phyloP scores from a whole-genome alignment of 2,888 invertebrate species.

The Epinotia brunnichana region DNA sequence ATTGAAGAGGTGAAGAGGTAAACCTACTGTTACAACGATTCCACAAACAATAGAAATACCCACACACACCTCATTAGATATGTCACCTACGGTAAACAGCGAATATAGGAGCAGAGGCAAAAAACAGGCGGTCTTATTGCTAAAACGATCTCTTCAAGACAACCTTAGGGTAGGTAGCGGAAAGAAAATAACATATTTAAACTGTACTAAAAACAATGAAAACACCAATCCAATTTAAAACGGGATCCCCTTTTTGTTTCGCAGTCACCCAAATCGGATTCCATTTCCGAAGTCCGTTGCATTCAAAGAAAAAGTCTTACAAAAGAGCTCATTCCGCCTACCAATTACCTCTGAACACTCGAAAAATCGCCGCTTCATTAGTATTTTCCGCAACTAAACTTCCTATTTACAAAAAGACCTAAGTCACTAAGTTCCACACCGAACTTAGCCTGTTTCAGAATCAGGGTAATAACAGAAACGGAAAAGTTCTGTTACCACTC shows the following conservation, averaged over 20 bases:
- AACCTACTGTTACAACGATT: no score
- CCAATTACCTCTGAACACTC: conserved; percentile 31
- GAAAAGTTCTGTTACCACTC: conserved; percentile 14
- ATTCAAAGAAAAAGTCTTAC: conserved; percentile 27
- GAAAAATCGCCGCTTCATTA: conserved; percentile 19
- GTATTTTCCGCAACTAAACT: conserved; percentile 6
- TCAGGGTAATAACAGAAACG: background rate
- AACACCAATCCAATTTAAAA: background rate
- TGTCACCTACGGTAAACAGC: no score
- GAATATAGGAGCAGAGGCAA: no score
- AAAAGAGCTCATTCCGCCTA: conserved; percentile 16
- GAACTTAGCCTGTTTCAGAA: background rate
- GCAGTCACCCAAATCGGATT: conserved; percentile 9
- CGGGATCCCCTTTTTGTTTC: background rate
- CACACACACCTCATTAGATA: no score
- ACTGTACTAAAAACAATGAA: background rate
- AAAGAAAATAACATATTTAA: no score
- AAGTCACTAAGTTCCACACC: background rate
- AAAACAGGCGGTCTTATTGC: no score
- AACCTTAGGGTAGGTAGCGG: no score
- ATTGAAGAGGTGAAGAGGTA: no score
- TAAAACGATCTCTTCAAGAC: no score
- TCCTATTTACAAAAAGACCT: background rate
- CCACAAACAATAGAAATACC: no score
- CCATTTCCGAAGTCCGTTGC: conserved; percentile 1